A percentile compares a stretch with the other conserved stretches of the same genome.
Evolutionary conservation across 2,888 invertebrate genomes (phyloP).

Genomic region (Willowsia nigromaculata): DNA sequence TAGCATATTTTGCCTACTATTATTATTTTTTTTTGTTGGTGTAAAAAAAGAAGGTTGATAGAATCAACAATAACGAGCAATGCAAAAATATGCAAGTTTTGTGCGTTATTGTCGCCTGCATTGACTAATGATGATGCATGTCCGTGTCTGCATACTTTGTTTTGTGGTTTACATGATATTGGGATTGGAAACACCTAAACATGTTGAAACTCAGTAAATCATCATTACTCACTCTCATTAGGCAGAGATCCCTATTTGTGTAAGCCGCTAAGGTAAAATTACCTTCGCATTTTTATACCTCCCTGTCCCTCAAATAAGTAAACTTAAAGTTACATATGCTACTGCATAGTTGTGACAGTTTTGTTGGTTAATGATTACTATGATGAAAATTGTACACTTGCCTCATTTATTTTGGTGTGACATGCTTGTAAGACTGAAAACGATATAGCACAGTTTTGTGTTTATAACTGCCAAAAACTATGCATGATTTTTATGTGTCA

Average conservation of each 20-base stretch:
- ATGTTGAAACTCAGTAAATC: conserved; percentile 50
- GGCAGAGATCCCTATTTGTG: neutral
- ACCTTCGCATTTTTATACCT: too few species aligned
- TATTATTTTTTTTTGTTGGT: neutral
- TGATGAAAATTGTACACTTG: neutral
- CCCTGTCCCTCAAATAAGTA: neutral
- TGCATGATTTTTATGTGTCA: conserved; percentile 45
- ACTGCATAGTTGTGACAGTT: neutral
- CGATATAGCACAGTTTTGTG: neutral
- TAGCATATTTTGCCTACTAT: neutral
- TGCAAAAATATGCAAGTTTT: conserved; percentile 6
- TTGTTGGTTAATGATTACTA: neutral
- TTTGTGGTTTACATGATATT: neutral
- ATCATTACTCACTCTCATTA: conserved; percentile 17
- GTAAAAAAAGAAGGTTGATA: conserved; percentile 30
- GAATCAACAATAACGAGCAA: neutral
- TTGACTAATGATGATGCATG: too few species aligned
- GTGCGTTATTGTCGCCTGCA: neutral
- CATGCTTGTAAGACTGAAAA: neutral
- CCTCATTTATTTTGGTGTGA: conserved; percentile 15
- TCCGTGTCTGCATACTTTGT: too few species aligned
- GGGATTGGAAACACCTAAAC: conserved; percentile 25
- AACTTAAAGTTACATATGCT: neutral
- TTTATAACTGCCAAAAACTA: neutral
- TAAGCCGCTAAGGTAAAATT: neutral